phyloP scores from a whole-genome alignment of 2,888 invertebrate genomes.

The Eupithecia tripunctaria region DNA sequence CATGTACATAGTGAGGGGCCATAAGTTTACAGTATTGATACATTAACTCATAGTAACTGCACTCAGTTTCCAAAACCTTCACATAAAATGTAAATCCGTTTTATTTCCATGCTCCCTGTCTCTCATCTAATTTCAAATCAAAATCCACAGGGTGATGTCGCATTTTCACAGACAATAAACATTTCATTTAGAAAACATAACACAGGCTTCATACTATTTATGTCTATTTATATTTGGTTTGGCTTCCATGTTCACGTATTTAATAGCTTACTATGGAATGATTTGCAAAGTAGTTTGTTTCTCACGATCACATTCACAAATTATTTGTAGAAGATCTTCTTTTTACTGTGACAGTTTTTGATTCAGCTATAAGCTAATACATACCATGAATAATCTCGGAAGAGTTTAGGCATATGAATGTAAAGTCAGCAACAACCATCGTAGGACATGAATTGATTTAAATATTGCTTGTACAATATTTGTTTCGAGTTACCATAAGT shows the following conservation, averaged over 20 bases:
- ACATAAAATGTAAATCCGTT: not conserved
- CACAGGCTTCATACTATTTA: not conserved
- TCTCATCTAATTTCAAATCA: not conserved
- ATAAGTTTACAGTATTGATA: not conserved
- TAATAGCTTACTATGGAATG: not conserved
- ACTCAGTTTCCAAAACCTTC: not conserved
- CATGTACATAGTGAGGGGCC: not conserved
- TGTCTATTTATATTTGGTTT: not conserved
- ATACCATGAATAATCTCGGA: not conserved
- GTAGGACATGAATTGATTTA: not conserved
- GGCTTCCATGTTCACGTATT: conserved; percentile 4
- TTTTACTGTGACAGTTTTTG: conserved; percentile 9
- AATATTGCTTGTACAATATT: not conserved
- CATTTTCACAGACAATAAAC: not conserved
- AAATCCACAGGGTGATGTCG: not conserved
- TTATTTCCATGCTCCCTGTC: too few relatives aligned
- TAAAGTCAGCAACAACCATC: not conserved
- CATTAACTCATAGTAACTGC: too few relatives aligned
- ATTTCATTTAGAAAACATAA: not conserved
- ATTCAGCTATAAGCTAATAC: not conserved
- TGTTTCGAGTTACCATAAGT: not conserved
- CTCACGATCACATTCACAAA: not conserved
- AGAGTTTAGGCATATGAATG: not conserved
- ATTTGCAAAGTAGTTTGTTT: not conserved
- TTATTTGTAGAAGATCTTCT: not conserved